A percentile compares a stretch with the other conserved stretches of the same genome.
Evolutionary conservation across 1,140 invertebrate species (phyloP).

Genomic region (Ceratosolen solmsi): DNA sequence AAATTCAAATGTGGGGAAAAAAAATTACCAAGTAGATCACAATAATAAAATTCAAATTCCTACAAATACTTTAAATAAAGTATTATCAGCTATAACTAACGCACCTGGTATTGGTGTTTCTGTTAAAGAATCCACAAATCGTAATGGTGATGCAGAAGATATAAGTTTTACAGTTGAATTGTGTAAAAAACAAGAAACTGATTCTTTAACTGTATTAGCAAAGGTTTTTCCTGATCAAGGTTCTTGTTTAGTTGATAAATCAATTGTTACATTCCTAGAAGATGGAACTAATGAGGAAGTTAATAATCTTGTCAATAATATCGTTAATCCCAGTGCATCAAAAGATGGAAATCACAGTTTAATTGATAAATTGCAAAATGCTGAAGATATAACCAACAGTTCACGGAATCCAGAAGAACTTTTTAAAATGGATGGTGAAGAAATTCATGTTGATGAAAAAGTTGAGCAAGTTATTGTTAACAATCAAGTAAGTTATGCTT

Average conservation of each 20-base stretch:
- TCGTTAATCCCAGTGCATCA: slow-evolving; percentile 56
- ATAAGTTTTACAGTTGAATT: slow-evolving; percentile 71
- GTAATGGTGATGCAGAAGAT: slow-evolving; percentile 64
- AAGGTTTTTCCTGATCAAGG: slow-evolving; percentile 71
- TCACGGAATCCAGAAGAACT: slow-evolving; percentile 68
- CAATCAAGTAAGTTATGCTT: slow-evolving; percentile 66
- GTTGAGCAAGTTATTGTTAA: slow-evolving; percentile 64
- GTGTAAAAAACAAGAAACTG: slow-evolving; percentile 63
- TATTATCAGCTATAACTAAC: slow-evolving; percentile 65
- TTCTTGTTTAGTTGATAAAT: slow-evolving; percentile 67
- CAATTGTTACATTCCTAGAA: slow-evolving; percentile 65
- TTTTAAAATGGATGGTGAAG: slow-evolving; percentile 70
- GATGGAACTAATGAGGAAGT: slow-evolving; percentile 64
- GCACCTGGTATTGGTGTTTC: slow-evolving; percentile 68
- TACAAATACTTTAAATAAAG: slow-evolving; percentile 69
- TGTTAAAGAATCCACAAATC: slow-evolving; percentile 68
- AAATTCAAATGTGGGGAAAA: slow-evolving; percentile 18
- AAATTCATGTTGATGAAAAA: slow-evolving; percentile 71
- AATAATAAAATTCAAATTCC: slow-evolving; percentile 68
- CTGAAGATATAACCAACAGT: slow-evolving; percentile 63
- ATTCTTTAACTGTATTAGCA: slow-evolving; percentile 63
- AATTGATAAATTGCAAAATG: slow-evolving; percentile 60
- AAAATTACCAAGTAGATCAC: slow-evolving; percentile 36
- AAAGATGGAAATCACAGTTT: slow-evolving; percentile 53
- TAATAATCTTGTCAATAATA: slow-evolving; percentile 64